Evolutionary conservation across 2,888 invertebrate genomes (phyloP), one percentile per base, ranked within the genome.

Genomic region (Campoletis raptor): DNA sequence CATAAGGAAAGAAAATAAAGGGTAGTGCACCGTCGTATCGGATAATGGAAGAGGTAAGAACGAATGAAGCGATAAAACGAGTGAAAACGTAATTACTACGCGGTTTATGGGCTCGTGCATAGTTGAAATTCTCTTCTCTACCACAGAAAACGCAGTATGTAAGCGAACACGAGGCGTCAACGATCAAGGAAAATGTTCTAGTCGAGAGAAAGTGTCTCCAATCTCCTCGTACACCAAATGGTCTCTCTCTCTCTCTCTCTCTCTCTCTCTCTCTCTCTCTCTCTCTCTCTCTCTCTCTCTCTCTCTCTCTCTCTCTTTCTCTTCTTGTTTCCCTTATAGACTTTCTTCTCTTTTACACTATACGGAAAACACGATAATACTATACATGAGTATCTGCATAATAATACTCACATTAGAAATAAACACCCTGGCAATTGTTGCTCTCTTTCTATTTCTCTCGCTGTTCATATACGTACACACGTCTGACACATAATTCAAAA

Each of bases 1-100:
- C 6, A 61, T 15, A 30, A 57, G 18, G 21, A 67, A 61, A 24
- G 15, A 73, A 40, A 30, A 66, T 73, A 70, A 48, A 52, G 54
- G 36, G 52, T 36, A 76, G 54, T 24, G 45, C 42, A 66, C 64
- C 52, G 37, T 81, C 72, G 40, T 72, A 40, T 15, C 30, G 18
- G 42, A 66, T 54, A 64, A 40, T 21, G 40, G 15, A n/a, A 70
- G 66, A 61, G 64, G 73, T 77, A 57, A 37, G 48, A 83, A 45
- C 77, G 77, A 40, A 83, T 86, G 79, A 83, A 82, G 82, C 85
- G 82, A 82, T 85, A 85, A 85, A 86, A 30, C 83, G 83, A 80
- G 83, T 86, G 80, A 77, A 86, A 86, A 83, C 76, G 83, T 86
- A 86, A 86, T 86, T 86, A 86, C 86, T 73, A 42, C 69, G 21